phyloP scores from a whole-genome alignment of 2,113 vertebrate genomes.

The Clarias gariepinus region DNA sequence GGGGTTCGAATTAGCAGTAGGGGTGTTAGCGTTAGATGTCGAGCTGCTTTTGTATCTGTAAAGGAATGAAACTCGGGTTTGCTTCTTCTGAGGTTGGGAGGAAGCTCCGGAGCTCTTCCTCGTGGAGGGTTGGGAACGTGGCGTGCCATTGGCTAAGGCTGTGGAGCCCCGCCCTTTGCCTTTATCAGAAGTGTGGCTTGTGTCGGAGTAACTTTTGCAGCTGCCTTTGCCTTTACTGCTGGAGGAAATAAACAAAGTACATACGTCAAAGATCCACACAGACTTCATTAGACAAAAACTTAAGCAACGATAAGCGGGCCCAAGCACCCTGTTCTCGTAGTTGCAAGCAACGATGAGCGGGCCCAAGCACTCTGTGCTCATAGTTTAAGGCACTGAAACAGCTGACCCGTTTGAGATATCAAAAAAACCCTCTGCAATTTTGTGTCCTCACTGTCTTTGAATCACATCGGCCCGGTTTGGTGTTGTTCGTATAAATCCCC shows the following conservation, averaged over 20 bases:
- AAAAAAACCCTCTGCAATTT: too few relatives aligned
- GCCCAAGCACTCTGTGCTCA: too few relatives aligned
- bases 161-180: constrained; percentile 91
- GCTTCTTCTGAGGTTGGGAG: constrained; percentile 87
- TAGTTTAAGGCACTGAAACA: too few relatives aligned
- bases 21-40: constrained; percentile 22
- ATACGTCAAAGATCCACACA: not conserved
- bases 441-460: too few relatives aligned
- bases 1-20: not conserved
- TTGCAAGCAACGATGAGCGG: too few relatives aligned
- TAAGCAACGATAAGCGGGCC: too few relatives aligned
- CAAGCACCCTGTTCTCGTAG: too few relatives aligned
- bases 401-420: too few relatives aligned
- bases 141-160: constrained; percentile 72
- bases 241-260: constrained; percentile 36
- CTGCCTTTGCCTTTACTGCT: constrained; percentile 80
- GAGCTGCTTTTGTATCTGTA: constrained; percentile 82
- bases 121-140: constrained; percentile 78
- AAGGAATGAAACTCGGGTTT: constrained; percentile 81
- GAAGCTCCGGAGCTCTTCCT: constrained; percentile 80
- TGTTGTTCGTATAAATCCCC: too few relatives aligned
- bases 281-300: not conserved
- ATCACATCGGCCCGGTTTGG: too few relatives aligned
- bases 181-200: constrained; percentile 86
- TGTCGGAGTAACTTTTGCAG: constrained; percentile 90